phyloP scores from a whole-genome alignment of 2,888 invertebrate species.

The Macroteleia sp. region DNA sequence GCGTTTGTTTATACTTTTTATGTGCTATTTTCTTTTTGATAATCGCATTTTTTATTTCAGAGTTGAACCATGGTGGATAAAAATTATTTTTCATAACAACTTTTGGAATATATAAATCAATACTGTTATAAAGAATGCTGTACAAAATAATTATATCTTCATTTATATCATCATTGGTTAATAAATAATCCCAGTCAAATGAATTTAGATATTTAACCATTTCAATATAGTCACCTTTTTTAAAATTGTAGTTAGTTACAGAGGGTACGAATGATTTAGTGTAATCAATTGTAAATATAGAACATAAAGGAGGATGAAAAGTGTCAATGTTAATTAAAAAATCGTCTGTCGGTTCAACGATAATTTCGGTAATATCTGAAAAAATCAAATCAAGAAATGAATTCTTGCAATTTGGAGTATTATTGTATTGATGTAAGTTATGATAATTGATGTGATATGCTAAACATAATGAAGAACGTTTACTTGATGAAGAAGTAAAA shows the following conservation, averaged over 20 bases:
- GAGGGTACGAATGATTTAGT: not conserved
- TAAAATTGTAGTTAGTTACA: not conserved
- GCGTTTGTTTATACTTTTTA: not conserved
- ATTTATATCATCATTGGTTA: not conserved
- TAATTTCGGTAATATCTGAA: not conserved
- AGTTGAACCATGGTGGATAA: slow-evolving; percentile 1
- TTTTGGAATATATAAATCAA: not conserved
- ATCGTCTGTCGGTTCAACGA: not conserved
- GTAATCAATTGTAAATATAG: not conserved
- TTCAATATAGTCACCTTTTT: not conserved
- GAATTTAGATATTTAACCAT: not conserved
- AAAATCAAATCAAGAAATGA: slow-evolving; percentile 3
- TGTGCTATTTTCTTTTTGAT: slow-evolving; percentile 8
- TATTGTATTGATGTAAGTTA: slow-evolving; percentile 11
- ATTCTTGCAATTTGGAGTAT: not conserved
- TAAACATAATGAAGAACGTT: not conserved
- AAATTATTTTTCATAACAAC: not conserved
- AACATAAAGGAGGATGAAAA: not conserved
- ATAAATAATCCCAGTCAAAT: not conserved
- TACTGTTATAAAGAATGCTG: not conserved
- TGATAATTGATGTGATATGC: not conserved
- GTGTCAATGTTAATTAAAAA: slow-evolving; percentile 2
- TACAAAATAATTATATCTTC: not conserved
- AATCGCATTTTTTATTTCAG: not conserved
- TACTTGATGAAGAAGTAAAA: not conserved